These are phyloP conservation scores for Pammene aurita DNA, from an alignment of 2,888 invertebrate species.

Conservation along the genomic window DNA sequence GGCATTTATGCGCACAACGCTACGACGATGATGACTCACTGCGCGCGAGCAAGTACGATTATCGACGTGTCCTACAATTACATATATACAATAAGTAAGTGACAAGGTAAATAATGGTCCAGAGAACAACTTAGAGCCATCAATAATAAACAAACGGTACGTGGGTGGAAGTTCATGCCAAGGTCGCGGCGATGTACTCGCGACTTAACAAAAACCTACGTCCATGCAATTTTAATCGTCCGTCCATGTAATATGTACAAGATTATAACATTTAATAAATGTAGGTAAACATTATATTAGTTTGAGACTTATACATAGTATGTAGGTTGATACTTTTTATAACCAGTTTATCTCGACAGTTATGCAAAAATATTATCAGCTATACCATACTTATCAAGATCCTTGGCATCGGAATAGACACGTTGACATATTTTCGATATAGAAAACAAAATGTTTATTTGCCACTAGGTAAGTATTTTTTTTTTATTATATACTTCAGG, in stretches of 20 bases:
- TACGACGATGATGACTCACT: conserved; percentile 75
- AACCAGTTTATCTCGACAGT: conserved; percentile 32
- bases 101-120: conserved; percentile 76
- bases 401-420: conserved; percentile 23
- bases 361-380: conserved; percentile 37
- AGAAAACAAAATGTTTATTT: conserved; percentile 17
- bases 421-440: conserved; percentile 32
- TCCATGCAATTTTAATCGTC: conserved; percentile 18
- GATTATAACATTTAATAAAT: conserved; percentile 11
- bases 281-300: conserved; percentile 8
- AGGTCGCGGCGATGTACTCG: conserved; percentile 54
- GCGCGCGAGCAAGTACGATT: conserved; percentile 77
- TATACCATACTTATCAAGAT: conserved; percentile 26
- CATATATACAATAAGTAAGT: conserved; percentile 66
- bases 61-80: conserved; percentile 74
- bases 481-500: too few relatives aligned
- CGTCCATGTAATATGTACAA: conserved; percentile 15
- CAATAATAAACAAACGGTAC: conserved; percentile 71
- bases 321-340: conserved; percentile 13
- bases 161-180: conserved; percentile 72
- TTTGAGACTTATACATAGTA: conserved; percentile 14
- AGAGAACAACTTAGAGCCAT: conserved; percentile 59
- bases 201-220: conserved; percentile 24
- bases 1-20: conserved; percentile 78
- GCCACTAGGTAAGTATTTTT: background rate